A percentile compares a stretch with the other conserved stretches of the same genome.
Evolutionary conservation across 1,140 invertebrate genomes (phyloP).

Genomic region (Microplitis demolitor): DNA sequence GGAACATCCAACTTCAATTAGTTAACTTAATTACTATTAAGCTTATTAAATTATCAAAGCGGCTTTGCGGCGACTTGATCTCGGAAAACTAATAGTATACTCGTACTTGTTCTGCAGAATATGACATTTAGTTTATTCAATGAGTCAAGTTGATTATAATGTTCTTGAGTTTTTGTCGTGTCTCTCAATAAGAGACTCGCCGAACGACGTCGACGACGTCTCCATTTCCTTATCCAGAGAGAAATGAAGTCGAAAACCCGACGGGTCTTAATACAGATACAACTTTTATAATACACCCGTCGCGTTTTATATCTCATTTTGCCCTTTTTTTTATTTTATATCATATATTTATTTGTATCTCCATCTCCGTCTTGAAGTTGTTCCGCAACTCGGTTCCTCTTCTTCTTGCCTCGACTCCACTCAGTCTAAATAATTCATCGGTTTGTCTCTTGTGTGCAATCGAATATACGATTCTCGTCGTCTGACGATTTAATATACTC

Average conservation of each 20-base stretch:
- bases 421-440: slow-evolving; percentile 19
- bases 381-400: background rate
- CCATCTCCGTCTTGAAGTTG: too few species aligned
- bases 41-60: slow-evolving; percentile 24
- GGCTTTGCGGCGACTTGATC: too few species aligned
- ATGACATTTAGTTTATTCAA: slow-evolving; percentile 11
- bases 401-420: background rate
- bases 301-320: slow-evolving; percentile 32
- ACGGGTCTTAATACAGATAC: slow-evolving; percentile 19
- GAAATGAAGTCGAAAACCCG: slow-evolving; percentile 17
- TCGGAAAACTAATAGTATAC: background rate
- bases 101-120: background rate
- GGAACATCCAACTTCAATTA: slow-evolving; percentile 27
- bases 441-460: slow-evolving; percentile 1
- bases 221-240: slow-evolving; percentile 22
- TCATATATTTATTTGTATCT: too few species aligned
- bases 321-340: background rate
- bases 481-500: slow-evolving; percentile 9
- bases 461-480: background rate
- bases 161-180: background rate
- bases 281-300: slow-evolving; percentile 11
- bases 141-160: slow-evolving; percentile 18
- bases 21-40: slow-evolving; percentile 33
- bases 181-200: background rate
- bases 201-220: background rate